phyloP scores from a whole-genome alignment of 2,888 invertebrate species.

The Monochamus alternatus region DNA sequence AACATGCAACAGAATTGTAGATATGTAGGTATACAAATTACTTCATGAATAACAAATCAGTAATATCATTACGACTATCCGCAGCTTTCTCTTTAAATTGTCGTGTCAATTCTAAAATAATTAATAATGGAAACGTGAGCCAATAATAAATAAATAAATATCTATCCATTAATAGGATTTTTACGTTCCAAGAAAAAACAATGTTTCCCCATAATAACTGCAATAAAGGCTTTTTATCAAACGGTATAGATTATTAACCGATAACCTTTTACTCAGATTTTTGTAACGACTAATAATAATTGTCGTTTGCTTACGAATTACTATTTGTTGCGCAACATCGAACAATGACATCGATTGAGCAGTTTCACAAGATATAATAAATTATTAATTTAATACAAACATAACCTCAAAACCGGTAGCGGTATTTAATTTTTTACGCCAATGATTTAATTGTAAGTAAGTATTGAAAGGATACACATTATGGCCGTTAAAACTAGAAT shows the following conservation, averaged over 20 bases:
- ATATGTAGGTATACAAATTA: neutral
- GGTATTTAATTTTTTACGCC: no score
- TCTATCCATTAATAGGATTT: neutral
- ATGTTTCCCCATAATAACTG: neutral
- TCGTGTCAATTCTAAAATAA: neutral
- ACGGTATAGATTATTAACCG: neutral
- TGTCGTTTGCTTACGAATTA: no score
- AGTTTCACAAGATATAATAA: no score
- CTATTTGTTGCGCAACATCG: no score
- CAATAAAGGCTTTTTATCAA: neutral
- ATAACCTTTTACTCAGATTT: neutral
- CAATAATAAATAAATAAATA: neutral
- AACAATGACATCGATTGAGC: no score
- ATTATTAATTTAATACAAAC: no score
- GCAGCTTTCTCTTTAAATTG: neutral
- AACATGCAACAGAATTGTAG: no score
- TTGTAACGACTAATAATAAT: neutral
- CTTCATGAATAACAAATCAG: neutral
- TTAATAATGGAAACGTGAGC: conserved; percentile 4
- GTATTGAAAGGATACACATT: neutral
- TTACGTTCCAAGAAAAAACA: neutral
- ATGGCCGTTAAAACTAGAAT: neutral
- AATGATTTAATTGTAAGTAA: no score
- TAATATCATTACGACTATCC: neutral
- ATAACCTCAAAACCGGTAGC: no score